Evolutionary conservation across 2,797 vertebrate genomes (phyloP).

Genomic region (Semaprochilodus insignis): DNA sequence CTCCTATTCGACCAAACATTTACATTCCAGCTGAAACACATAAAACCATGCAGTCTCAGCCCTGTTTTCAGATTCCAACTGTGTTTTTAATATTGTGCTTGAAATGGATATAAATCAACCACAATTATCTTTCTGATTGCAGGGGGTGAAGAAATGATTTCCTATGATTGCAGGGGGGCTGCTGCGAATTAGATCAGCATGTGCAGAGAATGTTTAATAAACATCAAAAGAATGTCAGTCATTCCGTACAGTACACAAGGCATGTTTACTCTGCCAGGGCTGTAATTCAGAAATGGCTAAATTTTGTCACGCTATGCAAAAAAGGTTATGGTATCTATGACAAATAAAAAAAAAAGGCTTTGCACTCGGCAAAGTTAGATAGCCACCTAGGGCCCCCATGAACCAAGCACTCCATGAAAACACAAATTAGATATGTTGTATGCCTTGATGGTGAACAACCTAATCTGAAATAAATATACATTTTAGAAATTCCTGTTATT

Average conservation of each 20-base stretch:
- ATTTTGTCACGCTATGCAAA: neutral
- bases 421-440: too few species aligned
- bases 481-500: too few species aligned
- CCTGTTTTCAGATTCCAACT: constrained; percentile 32
- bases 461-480: too few species aligned
- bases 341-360: neutral
- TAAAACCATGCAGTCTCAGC: constrained; percentile 31
- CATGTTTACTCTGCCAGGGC: constrained; percentile 6
- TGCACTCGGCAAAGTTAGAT: neutral
- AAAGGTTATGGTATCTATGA: neutral
- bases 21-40: constrained; percentile 51
- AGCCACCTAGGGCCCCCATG: too few species aligned
- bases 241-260: constrained; percentile 27
- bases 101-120: constrained; percentile 55
- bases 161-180: constrained; percentile 44
- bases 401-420: too few species aligned
- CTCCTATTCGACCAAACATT: constrained; percentile 42
- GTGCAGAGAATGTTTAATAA: constrained; percentile 51
- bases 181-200: constrained; percentile 57
- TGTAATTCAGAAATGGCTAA: neutral
- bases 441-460: too few species aligned
- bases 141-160: constrained; percentile 44
- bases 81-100: constrained; percentile 46
- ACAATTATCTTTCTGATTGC: constrained; percentile 50
- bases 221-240: constrained; percentile 46